Conservation (phyloP, 37 sponge, comb jelly and placozoan species). For the Aphrocallistes beatrix region DNA sequence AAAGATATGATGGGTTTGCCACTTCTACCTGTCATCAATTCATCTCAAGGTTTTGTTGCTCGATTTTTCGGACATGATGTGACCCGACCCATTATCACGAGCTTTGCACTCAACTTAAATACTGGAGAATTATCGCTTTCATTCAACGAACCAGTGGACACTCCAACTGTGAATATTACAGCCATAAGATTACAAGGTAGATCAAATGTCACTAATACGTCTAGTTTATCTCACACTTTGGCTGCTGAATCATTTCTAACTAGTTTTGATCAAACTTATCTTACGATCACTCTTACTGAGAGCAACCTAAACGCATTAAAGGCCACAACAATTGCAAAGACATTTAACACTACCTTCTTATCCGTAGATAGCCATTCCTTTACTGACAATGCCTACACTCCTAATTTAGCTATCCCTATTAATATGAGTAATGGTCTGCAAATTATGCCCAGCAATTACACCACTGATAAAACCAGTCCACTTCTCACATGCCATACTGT, state of each 20-base stretch:
- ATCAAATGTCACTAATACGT: conserved; percentile 29
- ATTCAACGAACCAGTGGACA: conserved; percentile 73
- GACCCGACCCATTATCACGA: conserved; percentile 33
- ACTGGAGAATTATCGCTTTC: conserved; percentile 40
- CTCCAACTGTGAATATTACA: conserved; percentile 46
- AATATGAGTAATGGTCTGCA: conserved; percentile 26
- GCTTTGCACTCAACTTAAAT: conserved; percentile 52
- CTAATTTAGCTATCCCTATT: conserved; percentile 47
- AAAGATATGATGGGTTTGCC: conserved; percentile 58
- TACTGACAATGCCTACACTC: conserved; percentile 62
- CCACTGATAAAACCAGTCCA: conserved; percentile 41
- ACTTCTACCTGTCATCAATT: conserved; percentile 21
- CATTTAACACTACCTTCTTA: conserved; percentile 46
- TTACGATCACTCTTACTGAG: conserved; percentile 27
- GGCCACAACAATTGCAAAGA: conserved; percentile 62
- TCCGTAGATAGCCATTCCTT: conserved; percentile 35
- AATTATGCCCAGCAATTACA: conserved; percentile 18
- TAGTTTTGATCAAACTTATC: conserved; percentile 29
- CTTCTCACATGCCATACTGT: conserved; percentile 40
- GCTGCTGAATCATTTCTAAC: conserved; percentile 30
- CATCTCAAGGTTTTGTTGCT: conserved; percentile 53
- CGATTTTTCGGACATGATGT: conserved; percentile 38
- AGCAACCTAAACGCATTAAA: conserved; percentile 56
- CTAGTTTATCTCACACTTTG: conserved; percentile 28
- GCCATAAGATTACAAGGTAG: conserved; percentile 56